A percentile compares a stretch with the other conserved stretches of the same genome.
These are phyloP conservation scores for Pelobates fuscus DNA, from an alignment of 2,113 vertebrate genomes.

Conservation along the genomic window DNA sequence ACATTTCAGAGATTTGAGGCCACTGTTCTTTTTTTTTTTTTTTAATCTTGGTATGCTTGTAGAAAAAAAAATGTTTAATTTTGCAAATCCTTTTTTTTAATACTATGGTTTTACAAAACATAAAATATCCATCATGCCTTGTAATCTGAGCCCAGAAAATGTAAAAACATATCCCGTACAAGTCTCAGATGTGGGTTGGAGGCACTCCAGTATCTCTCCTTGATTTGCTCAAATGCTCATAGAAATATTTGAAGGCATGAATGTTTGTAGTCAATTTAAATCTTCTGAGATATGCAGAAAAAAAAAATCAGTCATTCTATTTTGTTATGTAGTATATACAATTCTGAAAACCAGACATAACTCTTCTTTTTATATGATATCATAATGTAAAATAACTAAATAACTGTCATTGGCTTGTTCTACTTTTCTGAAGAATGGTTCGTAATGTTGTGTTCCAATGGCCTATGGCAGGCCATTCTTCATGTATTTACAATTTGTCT, in stretches of 20 bases:
- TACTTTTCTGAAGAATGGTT: too few species aligned
- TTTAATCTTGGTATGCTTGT: slow-evolving; percentile 23
- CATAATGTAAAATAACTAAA: neutral
- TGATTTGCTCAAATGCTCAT: slow-evolving; percentile 6
- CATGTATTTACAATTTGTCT: too few species aligned
- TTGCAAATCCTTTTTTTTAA: slow-evolving; percentile 19
- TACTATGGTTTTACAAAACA: slow-evolving; percentile 11
- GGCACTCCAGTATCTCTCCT: neutral
- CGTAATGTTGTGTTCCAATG: too few species aligned
- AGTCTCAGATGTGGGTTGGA: slow-evolving; percentile 9
- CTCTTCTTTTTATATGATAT: neutral
- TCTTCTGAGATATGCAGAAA: neutral
- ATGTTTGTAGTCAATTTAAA: neutral
- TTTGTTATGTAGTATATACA: neutral
- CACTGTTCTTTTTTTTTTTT: slow-evolving; percentile 17
- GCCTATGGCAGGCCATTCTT: too few species aligned
- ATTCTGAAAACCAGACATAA: neutral
- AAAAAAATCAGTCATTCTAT: neutral
- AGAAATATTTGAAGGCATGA: neutral
- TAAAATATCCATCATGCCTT: slow-evolving; percentile 7
- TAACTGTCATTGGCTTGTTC: too few species aligned
- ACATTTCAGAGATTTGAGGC: slow-evolving; percentile 24
- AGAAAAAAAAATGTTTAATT: slow-evolving; percentile 18
- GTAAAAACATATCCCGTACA: neutral
- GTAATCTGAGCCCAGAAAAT: slow-evolving; percentile 22